Evolutionary conservation across 2,113 vertebrate genomes (phyloP).

Genomic region (Asarcornis scutulata): DNA sequence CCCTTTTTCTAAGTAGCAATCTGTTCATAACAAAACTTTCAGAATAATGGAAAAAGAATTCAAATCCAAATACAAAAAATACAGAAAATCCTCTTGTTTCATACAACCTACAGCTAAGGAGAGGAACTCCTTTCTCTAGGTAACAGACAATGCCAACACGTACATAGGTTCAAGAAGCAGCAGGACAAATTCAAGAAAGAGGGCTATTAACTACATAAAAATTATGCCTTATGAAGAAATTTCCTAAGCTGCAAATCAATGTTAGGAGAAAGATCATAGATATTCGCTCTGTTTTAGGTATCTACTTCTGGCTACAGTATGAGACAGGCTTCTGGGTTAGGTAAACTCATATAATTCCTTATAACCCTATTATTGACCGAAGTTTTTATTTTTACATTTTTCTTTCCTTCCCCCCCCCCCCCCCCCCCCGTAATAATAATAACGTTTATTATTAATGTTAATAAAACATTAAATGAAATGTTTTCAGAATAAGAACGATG

Average conservation of each 20-base stretch:
- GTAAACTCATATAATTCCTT: neutral
- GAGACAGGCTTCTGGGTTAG: neutral
- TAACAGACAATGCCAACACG: neutral
- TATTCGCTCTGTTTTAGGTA: neutral
- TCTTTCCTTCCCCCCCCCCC: too few species aligned
- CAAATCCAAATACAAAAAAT: neutral
- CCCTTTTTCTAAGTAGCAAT: neutral
- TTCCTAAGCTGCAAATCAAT: neutral
- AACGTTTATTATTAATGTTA: too few species aligned
- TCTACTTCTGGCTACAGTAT: neutral
- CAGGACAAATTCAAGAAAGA: neutral
- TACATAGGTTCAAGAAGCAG: neutral
- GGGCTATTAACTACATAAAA: neutral
- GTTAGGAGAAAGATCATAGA: neutral
- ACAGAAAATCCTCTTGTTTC: neutral
- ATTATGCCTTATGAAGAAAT: neutral
- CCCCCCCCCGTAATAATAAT: too few species aligned
- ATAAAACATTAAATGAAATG: too few species aligned
- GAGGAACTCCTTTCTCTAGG: neutral
- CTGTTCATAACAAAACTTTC: neutral
- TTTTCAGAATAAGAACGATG: neutral
- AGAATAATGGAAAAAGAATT: neutral
- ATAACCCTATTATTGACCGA: too few species aligned
- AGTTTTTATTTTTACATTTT: too few species aligned
- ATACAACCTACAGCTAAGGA: neutral